phyloP scores from a whole-genome alignment of 2,113 vertebrate genomes.

The Alosa alosa region DNA sequence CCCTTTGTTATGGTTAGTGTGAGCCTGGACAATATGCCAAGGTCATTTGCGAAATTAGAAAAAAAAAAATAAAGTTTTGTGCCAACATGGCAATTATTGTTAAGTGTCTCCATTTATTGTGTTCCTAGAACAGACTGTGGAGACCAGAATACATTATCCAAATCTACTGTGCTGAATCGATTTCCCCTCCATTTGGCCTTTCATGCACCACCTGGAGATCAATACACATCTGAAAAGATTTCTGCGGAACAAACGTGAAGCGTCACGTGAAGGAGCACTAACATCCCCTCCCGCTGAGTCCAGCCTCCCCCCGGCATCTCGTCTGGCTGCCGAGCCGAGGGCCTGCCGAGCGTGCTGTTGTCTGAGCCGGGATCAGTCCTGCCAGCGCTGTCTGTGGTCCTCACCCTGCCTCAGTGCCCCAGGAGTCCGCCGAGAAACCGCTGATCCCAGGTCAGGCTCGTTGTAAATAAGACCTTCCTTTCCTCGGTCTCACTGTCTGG shows the following conservation, averaged over 20 bases:
- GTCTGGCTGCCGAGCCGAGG: too few relatives aligned
- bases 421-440: background rate
- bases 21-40: background rate
- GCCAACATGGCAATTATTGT: conserved; percentile 33
- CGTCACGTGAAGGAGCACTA: conserved; percentile 11
- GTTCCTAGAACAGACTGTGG: conserved; percentile 22
- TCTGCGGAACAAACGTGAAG: conserved; percentile 5
- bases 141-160: conserved; percentile 30
- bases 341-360: background rate
- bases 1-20: background rate
- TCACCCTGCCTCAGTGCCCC: background rate
- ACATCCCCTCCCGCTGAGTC: background rate
- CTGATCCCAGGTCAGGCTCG: background rate
- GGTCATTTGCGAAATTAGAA: conserved; percentile 17
- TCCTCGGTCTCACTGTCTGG: background rate
- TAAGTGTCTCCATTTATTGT: conserved; percentile 33
- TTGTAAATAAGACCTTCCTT: background rate
- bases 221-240: conserved; percentile 26
- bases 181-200: conserved; percentile 29
- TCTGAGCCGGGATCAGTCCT: background rate
- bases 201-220: conserved; percentile 32
- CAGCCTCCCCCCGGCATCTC: background rate
- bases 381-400: background rate
- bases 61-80: conserved; percentile 16
- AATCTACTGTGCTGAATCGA: conserved; percentile 30